Evolutionary conservation across 1,140 invertebrate species (phyloP), one percentile per base, ranked within the genome.

Genomic region (Bombus impatiens): DNA sequence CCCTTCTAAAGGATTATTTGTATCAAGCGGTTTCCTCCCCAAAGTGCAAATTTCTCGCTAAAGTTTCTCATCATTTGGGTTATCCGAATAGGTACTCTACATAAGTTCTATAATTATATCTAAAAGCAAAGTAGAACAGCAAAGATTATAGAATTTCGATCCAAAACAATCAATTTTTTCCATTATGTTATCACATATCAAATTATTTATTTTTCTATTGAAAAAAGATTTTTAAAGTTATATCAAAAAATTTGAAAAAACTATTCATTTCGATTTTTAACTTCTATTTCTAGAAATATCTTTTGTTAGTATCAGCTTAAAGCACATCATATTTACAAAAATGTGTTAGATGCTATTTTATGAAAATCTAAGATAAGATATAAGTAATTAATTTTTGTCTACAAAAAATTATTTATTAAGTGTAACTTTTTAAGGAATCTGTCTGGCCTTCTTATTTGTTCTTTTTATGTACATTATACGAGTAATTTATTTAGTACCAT

Each of bases 401-500:
- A 32, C n/a, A 67, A 67, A 32, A 15, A 35, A 25, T 6, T 22
- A 35, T 68, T 6, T 15, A 35, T 35, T 22, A 22, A 9, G 0
- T 22, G 8, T 35, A 68, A 37, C 22, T 68, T 68, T 35, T 18
- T 2, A 37, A 68, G 10, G 2, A 68, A 35, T 35, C 3, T 35
- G 0, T 18, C 8, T 32, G 25, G 5, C n/a, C 2, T 42, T 15
- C 0, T n/a, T 28, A 2, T 28, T 71, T 40, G n/a, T 40, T 3
- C 1, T 32, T 44, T 47, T 32, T 9, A 32, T 3, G 13, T 3
- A 44, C n/a, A 44, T 32, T 2, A 8, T 32, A 47, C 67, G 70
- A 84, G 82, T 87, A 86, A 91, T 40, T 89, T 70, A 89, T 74
- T 87, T 86, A 68, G 70, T 82, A 32, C 42, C 40, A 35, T 75